These are phyloP conservation scores for Carassius auratus DNA, from an alignment of 2,113 vertebrate genomes.

Conservation along the genomic window DNA sequence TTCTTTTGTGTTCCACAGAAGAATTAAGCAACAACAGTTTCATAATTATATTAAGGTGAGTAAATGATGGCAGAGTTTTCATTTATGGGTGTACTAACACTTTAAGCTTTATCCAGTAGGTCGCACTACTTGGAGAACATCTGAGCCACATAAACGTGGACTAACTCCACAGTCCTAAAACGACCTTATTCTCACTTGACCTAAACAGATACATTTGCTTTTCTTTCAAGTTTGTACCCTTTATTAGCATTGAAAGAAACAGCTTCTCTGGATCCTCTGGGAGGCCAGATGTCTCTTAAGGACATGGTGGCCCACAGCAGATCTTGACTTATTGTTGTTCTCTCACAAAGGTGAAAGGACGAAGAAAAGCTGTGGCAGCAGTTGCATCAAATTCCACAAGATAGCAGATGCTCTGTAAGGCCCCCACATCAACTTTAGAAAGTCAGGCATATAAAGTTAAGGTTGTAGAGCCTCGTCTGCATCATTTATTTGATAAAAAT, in stretches of 20 bases:
- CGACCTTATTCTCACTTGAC: neutral
- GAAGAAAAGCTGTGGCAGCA: slow-evolving; percentile 61
- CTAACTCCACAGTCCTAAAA: neutral
- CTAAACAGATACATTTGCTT: slow-evolving; percentile 24
- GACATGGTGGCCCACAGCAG: slow-evolving; percentile 26
- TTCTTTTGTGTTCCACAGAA: neutral
- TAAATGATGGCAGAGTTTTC: neutral
- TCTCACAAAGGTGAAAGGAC: slow-evolving; percentile 59
- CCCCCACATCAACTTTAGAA: slow-evolving; percentile 56
- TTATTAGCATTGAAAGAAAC: slow-evolving; percentile 32
- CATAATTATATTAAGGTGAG: neutral
- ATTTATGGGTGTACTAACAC: neutral
- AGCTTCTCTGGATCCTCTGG: slow-evolving; percentile 11
- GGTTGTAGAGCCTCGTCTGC: neutral
- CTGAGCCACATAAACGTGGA: neutral
- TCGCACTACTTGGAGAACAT: neutral
- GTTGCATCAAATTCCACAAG: slow-evolving; percentile 64
- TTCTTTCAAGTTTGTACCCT: neutral
- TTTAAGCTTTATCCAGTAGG: neutral
- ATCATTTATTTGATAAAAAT: neutral
- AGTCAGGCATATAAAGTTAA: slow-evolving; percentile 29
- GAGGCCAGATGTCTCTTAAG: slow-evolving; percentile 53
- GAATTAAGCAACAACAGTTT: no score
- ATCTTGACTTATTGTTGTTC: slow-evolving; percentile 47
- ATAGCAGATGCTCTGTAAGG: slow-evolving; percentile 54